Percentiles rank a stretch among this genome's conserved stretches.
These are phyloP conservation scores for Lepidothrix coronata DNA, from an alignment of 2,113 vertebrate species.

Conservation along the genomic window DNA sequence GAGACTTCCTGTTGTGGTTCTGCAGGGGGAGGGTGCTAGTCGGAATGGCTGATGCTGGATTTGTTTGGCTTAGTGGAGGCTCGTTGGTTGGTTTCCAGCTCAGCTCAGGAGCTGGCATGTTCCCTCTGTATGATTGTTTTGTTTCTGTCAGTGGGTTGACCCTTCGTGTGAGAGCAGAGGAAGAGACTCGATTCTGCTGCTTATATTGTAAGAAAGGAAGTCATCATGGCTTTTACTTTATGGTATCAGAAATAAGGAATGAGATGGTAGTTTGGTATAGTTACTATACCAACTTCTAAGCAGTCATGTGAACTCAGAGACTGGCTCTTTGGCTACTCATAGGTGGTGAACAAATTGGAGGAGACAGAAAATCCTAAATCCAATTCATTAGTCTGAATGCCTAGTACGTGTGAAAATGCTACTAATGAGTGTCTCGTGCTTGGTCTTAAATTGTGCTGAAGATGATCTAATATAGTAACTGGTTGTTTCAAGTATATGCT, in stretches of 20 bases:
- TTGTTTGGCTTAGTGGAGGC: conserved; percentile 62
- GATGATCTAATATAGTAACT: neutral
- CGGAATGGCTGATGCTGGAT: conserved; percentile 31
- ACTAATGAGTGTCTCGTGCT: neutral
- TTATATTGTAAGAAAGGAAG: neutral
- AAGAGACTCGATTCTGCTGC: neutral
- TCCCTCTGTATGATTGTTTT: conserved; percentile 28
- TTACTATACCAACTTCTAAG: neutral
- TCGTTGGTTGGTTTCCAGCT: conserved; percentile 60
- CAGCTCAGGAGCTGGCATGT: conserved; percentile 2
- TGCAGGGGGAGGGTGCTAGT: conserved; percentile 17
- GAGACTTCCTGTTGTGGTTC: conserved; percentile 67
- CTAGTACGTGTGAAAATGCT: neutral
- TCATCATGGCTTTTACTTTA: neutral
- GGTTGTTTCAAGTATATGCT: neutral
- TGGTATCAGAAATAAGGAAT: neutral
- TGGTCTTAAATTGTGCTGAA: neutral
- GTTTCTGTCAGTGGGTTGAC: conserved; percentile 21
- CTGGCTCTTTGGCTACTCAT: neutral
- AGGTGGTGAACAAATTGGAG: neutral
- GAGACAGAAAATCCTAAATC: neutral
- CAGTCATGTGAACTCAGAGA: neutral
- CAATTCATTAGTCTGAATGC: neutral
- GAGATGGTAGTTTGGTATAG: neutral
- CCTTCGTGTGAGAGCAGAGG: neutral